These are phyloP conservation scores for Rousettus madagascariensis DNA, from an alignment of 2,797 vertebrate genomes.

Conservation along the genomic window DNA sequence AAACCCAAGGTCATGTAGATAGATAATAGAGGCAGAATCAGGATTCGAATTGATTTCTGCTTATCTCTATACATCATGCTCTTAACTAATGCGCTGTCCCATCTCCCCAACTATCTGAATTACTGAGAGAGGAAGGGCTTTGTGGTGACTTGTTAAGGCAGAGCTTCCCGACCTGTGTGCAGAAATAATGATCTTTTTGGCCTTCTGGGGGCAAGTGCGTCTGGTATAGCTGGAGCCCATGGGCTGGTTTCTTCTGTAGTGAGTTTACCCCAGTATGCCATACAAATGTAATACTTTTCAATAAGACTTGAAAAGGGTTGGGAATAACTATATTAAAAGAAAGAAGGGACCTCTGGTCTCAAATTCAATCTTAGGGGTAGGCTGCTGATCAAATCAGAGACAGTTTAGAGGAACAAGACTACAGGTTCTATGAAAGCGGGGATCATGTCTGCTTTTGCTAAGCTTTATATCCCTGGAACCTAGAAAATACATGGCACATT, in stretches of 20 bases:
- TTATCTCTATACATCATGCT: neutral
- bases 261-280: neutral
- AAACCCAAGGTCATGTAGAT: neutral
- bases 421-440: neutral
- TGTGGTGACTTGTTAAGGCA: neutral
- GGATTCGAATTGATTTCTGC: neutral
- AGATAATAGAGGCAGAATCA: neutral
- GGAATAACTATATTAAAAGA: conserved; percentile 1
- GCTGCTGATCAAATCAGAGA: neutral
- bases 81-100: neutral
- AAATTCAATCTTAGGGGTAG: neutral
- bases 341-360: neutral
- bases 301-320: neutral
- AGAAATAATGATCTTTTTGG: neutral
- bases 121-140: neutral
- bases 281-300: neutral
- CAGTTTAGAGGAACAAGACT: neutral
- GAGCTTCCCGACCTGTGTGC: neutral
- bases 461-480: neutral
- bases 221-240: neutral
- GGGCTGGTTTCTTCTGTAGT: neutral
- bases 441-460: neutral
- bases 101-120: neutral
- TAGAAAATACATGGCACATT: conserved; percentile 29
- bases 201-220: neutral